Evolutionary conservation across 2,113 vertebrate genomes (phyloP).

Genomic region (Nanorana parkeri): DNA sequence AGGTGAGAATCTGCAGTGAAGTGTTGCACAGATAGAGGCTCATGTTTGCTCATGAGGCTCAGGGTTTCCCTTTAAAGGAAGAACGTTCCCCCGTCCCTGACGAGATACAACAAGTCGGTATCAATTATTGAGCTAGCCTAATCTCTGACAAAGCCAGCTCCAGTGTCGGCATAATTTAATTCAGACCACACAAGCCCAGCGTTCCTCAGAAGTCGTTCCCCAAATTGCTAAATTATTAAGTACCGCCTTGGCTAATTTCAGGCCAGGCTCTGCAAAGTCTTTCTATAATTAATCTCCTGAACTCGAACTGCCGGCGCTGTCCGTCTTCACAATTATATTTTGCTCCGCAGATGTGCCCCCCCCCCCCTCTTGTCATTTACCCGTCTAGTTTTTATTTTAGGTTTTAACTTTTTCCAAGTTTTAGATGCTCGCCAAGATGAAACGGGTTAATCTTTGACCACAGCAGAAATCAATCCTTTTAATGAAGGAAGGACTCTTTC

Average conservation of each 20-base stretch:
- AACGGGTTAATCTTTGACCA: not conserved
- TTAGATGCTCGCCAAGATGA: too few species aligned
- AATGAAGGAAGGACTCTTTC: not conserved
- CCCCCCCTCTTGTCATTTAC: not conserved
- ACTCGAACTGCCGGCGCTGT: not conserved
- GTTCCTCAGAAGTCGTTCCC: not conserved
- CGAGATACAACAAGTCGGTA: not conserved
- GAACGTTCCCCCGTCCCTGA: not conserved
- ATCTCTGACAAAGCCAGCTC: not conserved
- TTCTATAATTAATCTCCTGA: conserved; percentile 8
- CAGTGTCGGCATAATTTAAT: too few species aligned
- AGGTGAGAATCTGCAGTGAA: too few species aligned
- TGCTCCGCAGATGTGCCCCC: not conserved
- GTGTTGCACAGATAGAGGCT: too few species aligned
- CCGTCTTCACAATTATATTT: not conserved
- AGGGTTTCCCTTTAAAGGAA: too few species aligned
- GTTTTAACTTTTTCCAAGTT: not conserved
- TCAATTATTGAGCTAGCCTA: not conserved
- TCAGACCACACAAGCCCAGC: not conserved
- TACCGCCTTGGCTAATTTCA: not conserved
- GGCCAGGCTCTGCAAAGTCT: not conserved
- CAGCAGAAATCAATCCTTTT: not conserved
- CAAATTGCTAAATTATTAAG: conserved; percentile 19
- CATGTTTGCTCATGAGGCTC: too few species aligned
- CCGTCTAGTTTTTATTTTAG: not conserved